Evolutionary conservation across 1,140 invertebrate genomes (phyloP).

Genomic region (Macrobrachium nipponense): DNA sequence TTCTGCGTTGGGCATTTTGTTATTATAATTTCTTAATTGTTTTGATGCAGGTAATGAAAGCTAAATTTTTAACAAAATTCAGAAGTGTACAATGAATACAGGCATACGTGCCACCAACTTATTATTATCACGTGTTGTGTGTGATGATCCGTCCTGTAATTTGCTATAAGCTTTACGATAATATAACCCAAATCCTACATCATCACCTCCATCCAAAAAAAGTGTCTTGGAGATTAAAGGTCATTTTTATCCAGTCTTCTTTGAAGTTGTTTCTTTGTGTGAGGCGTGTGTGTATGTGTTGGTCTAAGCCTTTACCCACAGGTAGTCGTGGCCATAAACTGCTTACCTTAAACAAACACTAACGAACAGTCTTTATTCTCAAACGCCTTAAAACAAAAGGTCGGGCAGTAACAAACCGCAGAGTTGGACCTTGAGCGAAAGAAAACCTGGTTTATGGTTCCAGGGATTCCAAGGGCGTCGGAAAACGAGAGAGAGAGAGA

Average conservation of each 20-base stretch:
- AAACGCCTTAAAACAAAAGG: slow-evolving; percentile 62
- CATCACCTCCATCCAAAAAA: too few relatives aligned
- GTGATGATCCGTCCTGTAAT: too few relatives aligned
- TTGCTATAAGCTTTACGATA: too few relatives aligned
- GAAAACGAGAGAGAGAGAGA: slow-evolving; percentile 16
- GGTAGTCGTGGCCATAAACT: slow-evolving; percentile 50
- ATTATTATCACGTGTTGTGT: too few relatives aligned
- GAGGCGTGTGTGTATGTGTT: slow-evolving; percentile 18
- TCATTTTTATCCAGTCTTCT: background rate
- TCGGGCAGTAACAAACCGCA: slow-evolving; percentile 56
- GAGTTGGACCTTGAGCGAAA: slow-evolving; percentile 54
- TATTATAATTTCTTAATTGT: too few relatives aligned
- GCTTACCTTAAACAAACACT: slow-evolving; percentile 62
- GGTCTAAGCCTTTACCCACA: slow-evolving; percentile 14
- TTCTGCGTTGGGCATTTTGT: too few relatives aligned
- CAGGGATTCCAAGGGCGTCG: slow-evolving; percentile 25
- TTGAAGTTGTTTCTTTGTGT: slow-evolving; percentile 13
- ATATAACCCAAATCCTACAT: too few relatives aligned
- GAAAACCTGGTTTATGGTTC: slow-evolving; percentile 56
- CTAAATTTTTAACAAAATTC: too few relatives aligned
- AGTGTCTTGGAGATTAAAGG: too few relatives aligned
- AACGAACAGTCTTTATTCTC: slow-evolving; percentile 61
- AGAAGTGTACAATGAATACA: too few relatives aligned
- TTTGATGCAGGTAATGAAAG: too few relatives aligned
- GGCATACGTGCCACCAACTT: too few relatives aligned